Percentiles rank a stretch among this genome's conserved stretches.
phyloP scores from a whole-genome alignment of 2,797 vertebrate species.

The Sciaenops ocellatus region DNA sequence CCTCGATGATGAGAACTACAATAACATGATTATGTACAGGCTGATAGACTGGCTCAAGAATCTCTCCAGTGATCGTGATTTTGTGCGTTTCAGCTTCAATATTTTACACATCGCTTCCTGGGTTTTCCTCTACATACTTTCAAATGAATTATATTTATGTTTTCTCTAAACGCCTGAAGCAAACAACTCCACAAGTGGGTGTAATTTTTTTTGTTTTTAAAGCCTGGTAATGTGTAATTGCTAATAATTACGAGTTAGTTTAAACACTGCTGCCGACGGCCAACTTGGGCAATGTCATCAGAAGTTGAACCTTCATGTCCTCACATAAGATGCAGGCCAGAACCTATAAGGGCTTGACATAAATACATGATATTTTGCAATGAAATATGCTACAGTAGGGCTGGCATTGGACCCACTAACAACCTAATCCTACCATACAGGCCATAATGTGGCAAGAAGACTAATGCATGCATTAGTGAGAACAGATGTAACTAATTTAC shows the following conservation, averaged over 20 bases:
- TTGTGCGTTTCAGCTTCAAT: conserved; percentile 22
- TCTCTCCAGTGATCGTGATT: conserved; percentile 25
- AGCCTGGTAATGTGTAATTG: conserved; percentile 8
- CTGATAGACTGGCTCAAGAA: not conserved
- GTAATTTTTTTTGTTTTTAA: not conserved
- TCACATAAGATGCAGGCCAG: conserved; percentile 10
- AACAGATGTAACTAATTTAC: conserved; percentile 37
- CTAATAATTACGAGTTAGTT: not conserved
- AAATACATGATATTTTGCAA: conserved; percentile 1
- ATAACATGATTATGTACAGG: conserved; percentile 18
- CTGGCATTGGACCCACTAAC: conserved; percentile 58
- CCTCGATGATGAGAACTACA: conserved; percentile 27
- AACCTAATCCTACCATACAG: conserved; percentile 32
- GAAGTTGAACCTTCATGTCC: conserved; percentile 6
- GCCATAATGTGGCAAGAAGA: conserved; percentile 23
- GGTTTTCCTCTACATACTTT: not conserved
- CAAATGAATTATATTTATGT: not conserved
- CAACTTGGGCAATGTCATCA: not conserved
- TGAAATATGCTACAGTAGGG: conserved; percentile 46
- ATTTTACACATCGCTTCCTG: conserved; percentile 12
- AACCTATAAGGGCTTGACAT: conserved; percentile 7
- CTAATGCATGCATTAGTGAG: conserved; percentile 48
- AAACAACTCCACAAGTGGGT: not conserved
- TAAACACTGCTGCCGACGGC: conserved; percentile 18
- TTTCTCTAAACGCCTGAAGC: not conserved